Conservation (phyloP, 2,888 invertebrate species). For the Pterostichus madidus region DNA sequence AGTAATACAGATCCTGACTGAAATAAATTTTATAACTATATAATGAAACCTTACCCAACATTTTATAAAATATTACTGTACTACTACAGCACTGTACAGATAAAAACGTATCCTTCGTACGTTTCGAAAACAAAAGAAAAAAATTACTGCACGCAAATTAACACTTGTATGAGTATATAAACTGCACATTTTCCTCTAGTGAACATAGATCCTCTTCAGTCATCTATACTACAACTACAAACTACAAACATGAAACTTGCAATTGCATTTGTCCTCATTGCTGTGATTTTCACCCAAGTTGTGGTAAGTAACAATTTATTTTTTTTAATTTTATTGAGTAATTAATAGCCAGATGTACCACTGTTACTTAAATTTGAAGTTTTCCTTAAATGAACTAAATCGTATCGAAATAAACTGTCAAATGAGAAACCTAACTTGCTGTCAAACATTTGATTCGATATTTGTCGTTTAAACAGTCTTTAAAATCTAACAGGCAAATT, state of each 20-base stretch:
- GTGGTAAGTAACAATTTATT: constrained; percentile 45
- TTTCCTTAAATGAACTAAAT: too few relatives aligned
- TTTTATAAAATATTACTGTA: constrained; percentile 5
- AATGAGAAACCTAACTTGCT: too few relatives aligned
- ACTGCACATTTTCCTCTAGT: neutral
- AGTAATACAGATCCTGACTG: neutral
- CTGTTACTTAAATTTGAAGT: neutral
- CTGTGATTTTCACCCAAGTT: constrained; percentile 20
- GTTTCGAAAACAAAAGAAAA: constrained; percentile 27
- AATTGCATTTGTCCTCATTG: constrained; percentile 30
- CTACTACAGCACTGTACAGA: constrained; percentile 20
- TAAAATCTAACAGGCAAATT: too few relatives aligned
- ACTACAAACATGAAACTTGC: constrained; percentile 52
- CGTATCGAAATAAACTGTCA: too few relatives aligned
- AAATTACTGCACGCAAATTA: constrained; percentile 11
- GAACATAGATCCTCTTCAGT: neutral
- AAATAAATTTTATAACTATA: constrained; percentile 7
- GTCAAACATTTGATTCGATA: too few relatives aligned
- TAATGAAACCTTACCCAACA: neutral
- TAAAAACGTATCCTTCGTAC: constrained; percentile 16
- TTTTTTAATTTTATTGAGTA: neutral
- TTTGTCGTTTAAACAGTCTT: too few relatives aligned
- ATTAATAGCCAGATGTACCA: too few relatives aligned
- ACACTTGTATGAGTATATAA: constrained; percentile 11
- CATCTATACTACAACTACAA: neutral